Conservation (phyloP, 2,797 vertebrate species). For the Toxotes lorentzi region DNA sequence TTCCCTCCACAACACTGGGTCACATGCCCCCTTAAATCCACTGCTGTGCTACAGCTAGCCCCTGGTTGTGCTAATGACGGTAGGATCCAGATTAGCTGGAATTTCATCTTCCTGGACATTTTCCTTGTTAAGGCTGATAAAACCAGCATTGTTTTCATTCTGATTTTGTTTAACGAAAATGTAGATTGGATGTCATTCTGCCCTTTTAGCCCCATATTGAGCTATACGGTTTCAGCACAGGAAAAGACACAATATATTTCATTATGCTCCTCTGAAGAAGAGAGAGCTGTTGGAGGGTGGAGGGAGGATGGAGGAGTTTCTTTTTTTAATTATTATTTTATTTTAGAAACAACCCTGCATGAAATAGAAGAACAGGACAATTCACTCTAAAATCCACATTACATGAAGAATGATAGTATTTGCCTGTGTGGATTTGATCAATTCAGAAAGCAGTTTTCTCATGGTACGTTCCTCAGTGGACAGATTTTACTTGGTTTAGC, state of each 20-base stretch:
- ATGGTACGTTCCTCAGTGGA: constrained; percentile 23
- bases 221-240: neutral
- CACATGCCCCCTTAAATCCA: no score
- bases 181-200: neutral
- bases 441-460: neutral
- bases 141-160: no score
- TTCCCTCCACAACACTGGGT: no score
- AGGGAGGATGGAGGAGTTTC: no score
- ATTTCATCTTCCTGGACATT: no score
- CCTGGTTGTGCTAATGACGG: no score
- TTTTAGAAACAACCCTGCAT: neutral
- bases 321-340: no score
- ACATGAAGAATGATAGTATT: constrained; percentile 2
- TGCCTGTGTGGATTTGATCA: neutral
- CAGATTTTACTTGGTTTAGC: constrained; percentile 24
- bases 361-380: constrained; percentile 15
- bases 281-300: neutral
- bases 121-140: no score
- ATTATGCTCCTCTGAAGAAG: constrained; percentile 6
- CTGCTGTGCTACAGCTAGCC: no score
- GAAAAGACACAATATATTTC: constrained; percentile 1
- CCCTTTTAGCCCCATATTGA: neutral
- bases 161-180: neutral
- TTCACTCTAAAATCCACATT: constrained; percentile 4
- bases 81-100: no score